Base-by-base conservation (phyloP, 2,797 vertebrate genomes). In the Danio albolineatus region DNA sequence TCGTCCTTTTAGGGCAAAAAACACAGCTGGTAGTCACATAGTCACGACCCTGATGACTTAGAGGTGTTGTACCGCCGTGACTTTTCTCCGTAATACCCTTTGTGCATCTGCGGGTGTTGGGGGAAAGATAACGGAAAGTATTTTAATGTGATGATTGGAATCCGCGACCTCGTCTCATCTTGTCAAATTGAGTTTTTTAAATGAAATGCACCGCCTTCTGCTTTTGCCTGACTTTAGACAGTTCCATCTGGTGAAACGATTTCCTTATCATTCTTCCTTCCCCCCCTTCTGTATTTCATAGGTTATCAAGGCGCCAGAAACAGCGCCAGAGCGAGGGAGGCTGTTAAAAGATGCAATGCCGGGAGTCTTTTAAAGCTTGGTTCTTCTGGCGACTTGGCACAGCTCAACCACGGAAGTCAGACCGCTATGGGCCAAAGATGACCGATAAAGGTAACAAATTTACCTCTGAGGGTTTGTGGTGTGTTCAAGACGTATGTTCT, bases 231-330 rank as follows among this genome's bases (percentile, higher is more conserved):
- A 76, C 36, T 76, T 65, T 57, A 62, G 74, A 70, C 78, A 56
- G n/a, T 67, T 73, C 53, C 54, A 57, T 80, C 84, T 78, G 70
- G 16, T 39, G 16, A 57, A 76, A 76, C 53, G 28, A 36, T 61
- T 81, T 76, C 53, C 39, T 82, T 78, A 79, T 81, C 61, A 19
- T 70, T 72, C 28, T 46, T 43, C 36, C 44, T 48, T 73, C 46
- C 10, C 14, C 28, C 14, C 57, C n/a, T 9, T 79, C 74, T 80
- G 10, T 44, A 67, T 85, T 83, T 80, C 77, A 48, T 71, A 89
- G 86, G 82, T 73, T 72, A 86, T 61, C 65, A 76, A 41, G 41
- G 57, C n/a, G 1, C 38, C 41, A 62, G 9, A 79, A 86, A 82
- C 75, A 74, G 73, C 71, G 67, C 65, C 9, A 67, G 79, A 89